Evolutionary conservation across 64 coral and sea anemone species (phyloP).

Genomic region (Stichodactyla mertensii): DNA sequence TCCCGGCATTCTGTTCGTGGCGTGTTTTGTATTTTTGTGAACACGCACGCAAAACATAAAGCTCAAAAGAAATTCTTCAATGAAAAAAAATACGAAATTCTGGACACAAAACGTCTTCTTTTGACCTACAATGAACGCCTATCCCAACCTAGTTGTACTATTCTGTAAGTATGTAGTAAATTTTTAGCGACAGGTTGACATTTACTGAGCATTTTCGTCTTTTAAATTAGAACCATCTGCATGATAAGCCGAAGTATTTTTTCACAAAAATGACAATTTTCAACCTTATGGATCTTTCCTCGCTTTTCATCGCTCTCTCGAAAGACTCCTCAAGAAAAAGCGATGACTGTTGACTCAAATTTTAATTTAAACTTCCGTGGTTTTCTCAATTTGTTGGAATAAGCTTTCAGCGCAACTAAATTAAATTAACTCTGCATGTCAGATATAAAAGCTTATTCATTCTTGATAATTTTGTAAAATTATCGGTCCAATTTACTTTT

Average conservation of each 20-base stretch:
- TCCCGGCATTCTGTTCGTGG: constrained; percentile 8
- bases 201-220: background rate
- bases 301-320: background rate
- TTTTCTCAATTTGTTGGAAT: background rate
- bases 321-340: background rate
- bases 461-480: too few species aligned
- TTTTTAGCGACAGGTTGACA: background rate
- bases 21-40: background rate
- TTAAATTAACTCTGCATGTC: too few species aligned
- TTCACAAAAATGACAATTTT: background rate
- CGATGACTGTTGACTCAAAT: background rate
- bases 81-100: background rate
- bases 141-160: background rate
- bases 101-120: background rate
- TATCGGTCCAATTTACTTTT: too few species aligned
- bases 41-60: background rate
- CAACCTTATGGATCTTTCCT: background rate
- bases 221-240: background rate
- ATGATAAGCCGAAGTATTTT: background rate
- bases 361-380: background rate
- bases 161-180: background rate
- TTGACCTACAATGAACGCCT: background rate
- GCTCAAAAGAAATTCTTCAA: background rate
- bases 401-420: background rate
- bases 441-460: too few species aligned